phyloP scores from a whole-genome alignment of 1,140 invertebrate species.

The Drosophila repletoides region DNA sequence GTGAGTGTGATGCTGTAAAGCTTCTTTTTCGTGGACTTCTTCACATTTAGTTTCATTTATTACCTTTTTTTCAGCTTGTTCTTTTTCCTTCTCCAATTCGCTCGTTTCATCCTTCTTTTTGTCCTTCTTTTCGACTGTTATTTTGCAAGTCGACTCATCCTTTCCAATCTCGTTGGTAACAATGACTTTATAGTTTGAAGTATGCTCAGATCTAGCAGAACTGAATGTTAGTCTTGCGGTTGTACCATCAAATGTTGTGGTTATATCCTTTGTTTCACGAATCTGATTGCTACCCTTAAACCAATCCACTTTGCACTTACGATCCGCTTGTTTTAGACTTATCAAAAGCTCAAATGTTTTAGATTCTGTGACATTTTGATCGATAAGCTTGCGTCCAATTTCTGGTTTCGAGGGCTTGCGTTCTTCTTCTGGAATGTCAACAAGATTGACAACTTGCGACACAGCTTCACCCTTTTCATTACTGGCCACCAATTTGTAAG shows the following conservation, averaged over 20 bases:
- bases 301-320: constrained; percentile 92
- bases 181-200: constrained; percentile 90
- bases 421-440: constrained; percentile 88
- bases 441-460: constrained; percentile 93
- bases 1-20: background rate
- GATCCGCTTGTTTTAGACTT: constrained; percentile 88
- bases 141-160: constrained; percentile 90
- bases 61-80: constrained; percentile 64
- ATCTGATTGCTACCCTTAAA: constrained; percentile 91
- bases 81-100: constrained; percentile 77
- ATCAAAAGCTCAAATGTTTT: constrained; percentile 90
- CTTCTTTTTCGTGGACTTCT: background rate
- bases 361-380: constrained; percentile 88
- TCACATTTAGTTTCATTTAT: constrained; percentile 18
- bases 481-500: constrained; percentile 94
- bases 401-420: constrained; percentile 84
- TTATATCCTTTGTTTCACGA: constrained; percentile 87
- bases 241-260: constrained; percentile 90
- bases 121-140: constrained; percentile 85
- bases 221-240: constrained; percentile 89
- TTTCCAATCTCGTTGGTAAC: constrained; percentile 92
- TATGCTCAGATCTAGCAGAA: constrained; percentile 87
- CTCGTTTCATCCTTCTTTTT: constrained; percentile 71
- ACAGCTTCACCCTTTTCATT: constrained; percentile 96
- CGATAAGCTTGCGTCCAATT: constrained; percentile 88